Percentiles rank a stretch among this genome's conserved stretches.
Conservation (phyloP, 2,113 vertebrate genomes). For the Alectura lathami region DNA sequence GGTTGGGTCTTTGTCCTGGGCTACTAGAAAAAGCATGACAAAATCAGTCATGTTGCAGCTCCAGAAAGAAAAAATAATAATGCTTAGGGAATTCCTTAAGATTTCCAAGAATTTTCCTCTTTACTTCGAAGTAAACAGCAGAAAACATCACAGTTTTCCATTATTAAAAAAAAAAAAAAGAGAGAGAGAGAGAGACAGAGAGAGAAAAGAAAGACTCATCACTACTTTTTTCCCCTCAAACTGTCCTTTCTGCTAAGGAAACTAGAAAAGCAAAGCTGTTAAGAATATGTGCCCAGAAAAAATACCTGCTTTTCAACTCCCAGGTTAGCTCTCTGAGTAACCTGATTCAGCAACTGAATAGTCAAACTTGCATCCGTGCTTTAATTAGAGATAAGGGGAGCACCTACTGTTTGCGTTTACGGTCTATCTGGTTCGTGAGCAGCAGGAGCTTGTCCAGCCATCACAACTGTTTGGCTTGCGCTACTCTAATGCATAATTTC, state of each 20-base stretch:
- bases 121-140: neutral
- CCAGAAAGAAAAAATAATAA: neutral
- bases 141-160: neutral
- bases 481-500: neutral
- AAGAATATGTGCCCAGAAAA: neutral
- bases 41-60: neutral
- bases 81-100: neutral
- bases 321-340: neutral
- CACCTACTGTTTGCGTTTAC: conserved; percentile 36
- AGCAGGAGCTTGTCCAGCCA: conserved; percentile 36
- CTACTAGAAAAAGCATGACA: neutral
- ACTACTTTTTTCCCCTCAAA: neutral
- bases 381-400: conserved; percentile 34
- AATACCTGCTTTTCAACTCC: neutral
- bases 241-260: neutral
- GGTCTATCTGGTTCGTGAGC: neutral
- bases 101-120: neutral
- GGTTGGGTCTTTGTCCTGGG: neutral
- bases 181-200: neutral
- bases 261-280: neutral
- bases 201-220: neutral
- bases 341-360: neutral
- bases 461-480: conserved; percentile 2
- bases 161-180: neutral
- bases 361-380: neutral